A percentile compares a stretch with the other conserved stretches of the same genome.
These are phyloP conservation scores for Drosophila kambysellisi DNA, from an alignment of 2,888 invertebrate species.

Conservation along the genomic window DNA sequence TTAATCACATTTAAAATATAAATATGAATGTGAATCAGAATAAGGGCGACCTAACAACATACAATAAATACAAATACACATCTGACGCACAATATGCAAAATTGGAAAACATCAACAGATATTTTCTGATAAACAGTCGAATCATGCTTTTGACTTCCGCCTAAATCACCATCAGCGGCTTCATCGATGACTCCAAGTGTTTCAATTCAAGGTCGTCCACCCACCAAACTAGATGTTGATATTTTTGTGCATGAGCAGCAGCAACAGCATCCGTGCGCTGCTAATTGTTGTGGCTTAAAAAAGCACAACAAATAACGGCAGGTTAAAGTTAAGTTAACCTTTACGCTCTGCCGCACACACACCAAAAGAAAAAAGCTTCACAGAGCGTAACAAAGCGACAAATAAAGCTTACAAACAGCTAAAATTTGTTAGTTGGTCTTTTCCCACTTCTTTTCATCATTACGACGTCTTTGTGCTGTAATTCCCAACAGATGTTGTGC, in stretches of 20 bases:
- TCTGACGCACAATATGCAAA: slow-evolving; percentile 42
- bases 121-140: slow-evolving; percentile 21
- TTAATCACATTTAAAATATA: slow-evolving; percentile 23
- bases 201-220: slow-evolving; percentile 66
- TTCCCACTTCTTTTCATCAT: background rate
- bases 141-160: slow-evolving; percentile 50
- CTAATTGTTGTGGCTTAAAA: slow-evolving; percentile 11
- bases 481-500: slow-evolving; percentile 9
- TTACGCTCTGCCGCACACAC: slow-evolving; percentile 15
- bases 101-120: slow-evolving; percentile 1
- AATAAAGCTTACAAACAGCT: slow-evolving; percentile 13
- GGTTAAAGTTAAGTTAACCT: slow-evolving; percentile 56
- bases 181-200: slow-evolving; percentile 7
- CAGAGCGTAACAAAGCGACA: slow-evolving; percentile 27
- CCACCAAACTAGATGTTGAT: slow-evolving; percentile 47
- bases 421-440: background rate
- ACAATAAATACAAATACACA: background rate
- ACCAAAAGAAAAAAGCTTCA: slow-evolving; percentile 15
- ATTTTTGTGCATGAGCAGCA: slow-evolving; percentile 40
- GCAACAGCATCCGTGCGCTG: slow-evolving; percentile 18
- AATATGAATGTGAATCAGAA: slow-evolving; percentile 32
- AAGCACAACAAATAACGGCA: slow-evolving; percentile 39
- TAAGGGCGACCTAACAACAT: slow-evolving; percentile 3
- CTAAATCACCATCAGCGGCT: slow-evolving; percentile 16
- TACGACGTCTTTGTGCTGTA: slow-evolving; percentile 3